Base-by-base conservation (phyloP, 2,888 invertebrate genomes). In the Limnephilus lunatus region DNA sequence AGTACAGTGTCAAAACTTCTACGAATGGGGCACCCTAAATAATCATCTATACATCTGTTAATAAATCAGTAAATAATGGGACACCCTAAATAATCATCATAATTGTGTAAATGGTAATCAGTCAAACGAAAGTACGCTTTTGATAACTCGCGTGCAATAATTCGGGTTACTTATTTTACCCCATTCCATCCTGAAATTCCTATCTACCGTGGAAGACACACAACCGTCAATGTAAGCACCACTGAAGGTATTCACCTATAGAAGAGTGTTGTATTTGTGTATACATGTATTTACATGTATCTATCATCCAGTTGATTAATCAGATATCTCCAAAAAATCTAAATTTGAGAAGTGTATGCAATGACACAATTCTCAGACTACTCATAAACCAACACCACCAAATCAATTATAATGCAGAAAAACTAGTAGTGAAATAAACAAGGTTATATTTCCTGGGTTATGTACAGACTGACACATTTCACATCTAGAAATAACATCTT, bases 61-160 rank as follows among this genome's bases (percentile, higher is more conserved):
- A 15, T 82, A 31, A 87, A 87, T 87, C 87, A 87, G 14, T 48
- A 39, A 39, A 39, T 39, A 25, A 68, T 25, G 25, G 9, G 25
- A n/a, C 68, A 68, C 68, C 68, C 68, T 68, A 68, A 68, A 68
- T 68, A 9, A 25, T 31, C 14, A 14, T 82, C 32, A 12, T 4
- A 15, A 11, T 11, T 14, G 5, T 3, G 15, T 82, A 82, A 19
- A 14, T 82, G 19, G 35, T 35, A 87, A 87, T 87, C 68, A 87
- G 31, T 53, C 31, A 87, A 53, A 87, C 14, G 68, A 68, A 53
- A 82, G 31, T 31, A 32, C 68, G 25, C 87, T 4, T 68, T 68
- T 68, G 87, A 68, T 87, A 15, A 87, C 32, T 87, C 87, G 31
- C 19, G 14, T 87, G 87, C 53, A 87, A 30, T 53, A 87, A 68